Evolutionary conservation across 2,797 vertebrate species (phyloP).

Genomic region (Merluccius polli): DNA sequence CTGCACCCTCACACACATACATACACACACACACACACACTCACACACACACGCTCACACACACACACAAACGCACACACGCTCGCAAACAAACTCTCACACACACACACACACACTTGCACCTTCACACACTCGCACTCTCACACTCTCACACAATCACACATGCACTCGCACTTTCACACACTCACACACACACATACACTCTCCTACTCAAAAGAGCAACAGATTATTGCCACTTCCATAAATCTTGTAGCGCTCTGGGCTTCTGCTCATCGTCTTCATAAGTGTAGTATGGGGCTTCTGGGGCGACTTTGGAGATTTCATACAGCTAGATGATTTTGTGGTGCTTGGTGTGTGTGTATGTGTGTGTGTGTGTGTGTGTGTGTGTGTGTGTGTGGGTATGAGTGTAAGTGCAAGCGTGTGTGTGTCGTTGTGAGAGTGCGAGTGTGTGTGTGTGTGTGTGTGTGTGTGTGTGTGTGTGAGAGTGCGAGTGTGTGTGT

Average conservation of each 20-base stretch:
- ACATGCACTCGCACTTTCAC: too few species aligned
- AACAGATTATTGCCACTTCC: conserved; percentile 29
- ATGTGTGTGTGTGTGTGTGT: conserved; percentile 14
- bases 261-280: conserved; percentile 47
- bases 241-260: conserved; percentile 52
- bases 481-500: conserved; percentile 13
- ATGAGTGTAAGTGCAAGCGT: neutral
- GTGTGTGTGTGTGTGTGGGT: conserved; percentile 15
- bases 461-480: conserved; percentile 17
- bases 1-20: too few species aligned
- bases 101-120: too few species aligned
- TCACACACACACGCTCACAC: too few species aligned
- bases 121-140: too few species aligned
- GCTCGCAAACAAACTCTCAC: too few species aligned
- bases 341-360: neutral
- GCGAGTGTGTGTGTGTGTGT: conserved; percentile 4
- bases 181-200: neutral
- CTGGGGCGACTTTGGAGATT: conserved; percentile 48
- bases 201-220: conserved; percentile 26
- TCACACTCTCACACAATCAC: too few species aligned
- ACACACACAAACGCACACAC: too few species aligned
- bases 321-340: conserved; percentile 37
- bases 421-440: conserved; percentile 9
- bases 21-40: too few species aligned
- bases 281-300: conserved; percentile 43